Evolutionary conservation across 37 sponge, comb jelly and placozoan genomes (phyloP).

Genomic region (Cladorhizidae sp.): DNA sequence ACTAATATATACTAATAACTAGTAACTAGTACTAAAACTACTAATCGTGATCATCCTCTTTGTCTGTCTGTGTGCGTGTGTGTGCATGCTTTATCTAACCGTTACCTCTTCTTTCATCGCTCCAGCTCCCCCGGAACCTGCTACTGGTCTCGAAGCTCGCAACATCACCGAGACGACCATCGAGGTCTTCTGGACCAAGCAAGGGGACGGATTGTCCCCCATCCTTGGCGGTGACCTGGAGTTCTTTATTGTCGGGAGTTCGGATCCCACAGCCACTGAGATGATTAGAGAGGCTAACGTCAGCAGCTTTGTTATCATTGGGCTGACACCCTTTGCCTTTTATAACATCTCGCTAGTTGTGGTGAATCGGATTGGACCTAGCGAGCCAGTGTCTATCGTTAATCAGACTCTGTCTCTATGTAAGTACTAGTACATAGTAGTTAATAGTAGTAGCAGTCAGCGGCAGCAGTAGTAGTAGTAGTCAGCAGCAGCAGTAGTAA

Average conservation of each 20-base stretch:
- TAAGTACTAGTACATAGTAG: too few species aligned
- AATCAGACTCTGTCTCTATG: conserved; percentile 18
- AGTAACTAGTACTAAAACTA: too few species aligned
- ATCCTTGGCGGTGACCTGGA: conserved; percentile 9
- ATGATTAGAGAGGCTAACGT: background rate
- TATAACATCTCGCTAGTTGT: conserved; percentile 19
- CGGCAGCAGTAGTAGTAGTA: too few species aligned
- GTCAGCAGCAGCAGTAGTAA: too few species aligned
- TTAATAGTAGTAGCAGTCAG: too few species aligned
- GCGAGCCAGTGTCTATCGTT: background rate
- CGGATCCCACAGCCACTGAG: background rate
- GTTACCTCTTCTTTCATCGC: background rate
- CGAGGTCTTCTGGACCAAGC: conserved; percentile 7
- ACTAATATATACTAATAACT: too few species aligned
- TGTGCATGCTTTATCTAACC: too few species aligned
- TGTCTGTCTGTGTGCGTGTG: too few species aligned
- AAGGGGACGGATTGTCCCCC: conserved; percentile 19
- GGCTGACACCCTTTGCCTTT: background rate
- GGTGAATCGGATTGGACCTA: conserved; percentile 8
- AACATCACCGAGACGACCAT: background rate
- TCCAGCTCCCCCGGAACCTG: conserved; percentile 39
- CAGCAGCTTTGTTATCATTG: background rate
- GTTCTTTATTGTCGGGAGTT: background rate
- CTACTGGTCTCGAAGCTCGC: background rate
- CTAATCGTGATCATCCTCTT: too few species aligned